Percentiles rank a stretch among this genome's conserved stretches.
Conservation (phyloP, 2,888 invertebrate genomes). For the Watsonalla binaria region DNA sequence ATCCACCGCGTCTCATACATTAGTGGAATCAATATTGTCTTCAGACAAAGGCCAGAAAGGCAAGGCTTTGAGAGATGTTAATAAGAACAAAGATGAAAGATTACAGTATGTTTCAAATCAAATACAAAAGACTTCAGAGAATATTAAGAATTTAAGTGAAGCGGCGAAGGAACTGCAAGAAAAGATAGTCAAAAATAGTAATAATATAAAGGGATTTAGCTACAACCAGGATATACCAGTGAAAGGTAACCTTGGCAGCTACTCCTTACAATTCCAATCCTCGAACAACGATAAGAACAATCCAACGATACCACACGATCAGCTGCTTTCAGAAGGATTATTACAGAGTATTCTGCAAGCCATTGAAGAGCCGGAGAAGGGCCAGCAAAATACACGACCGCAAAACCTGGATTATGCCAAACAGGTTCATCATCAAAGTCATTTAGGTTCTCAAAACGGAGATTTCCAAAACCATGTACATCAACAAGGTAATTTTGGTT, state of each 20-base stretch:
- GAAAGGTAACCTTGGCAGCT: conserved; percentile 80
- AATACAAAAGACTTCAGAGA: conserved; percentile 62
- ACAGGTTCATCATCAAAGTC: conserved; percentile 6
- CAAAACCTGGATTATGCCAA: not conserved
- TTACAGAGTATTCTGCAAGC: conserved; percentile 89
- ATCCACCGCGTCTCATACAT: conserved; percentile 50
- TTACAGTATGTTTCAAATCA: conserved; percentile 55
- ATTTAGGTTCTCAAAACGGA: conserved; percentile 1
- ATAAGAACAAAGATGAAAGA: conserved; percentile 46
- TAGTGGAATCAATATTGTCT: conserved; percentile 46
- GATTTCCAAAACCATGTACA: no score
- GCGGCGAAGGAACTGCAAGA: conserved; percentile 63
- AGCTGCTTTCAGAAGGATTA: conserved; percentile 87
- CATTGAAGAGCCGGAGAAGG: conserved; percentile 82
- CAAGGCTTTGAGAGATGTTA: conserved; percentile 47
- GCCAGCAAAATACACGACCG: conserved; percentile 16
- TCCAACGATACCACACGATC: conserved; percentile 82
- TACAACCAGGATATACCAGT: conserved; percentile 59
- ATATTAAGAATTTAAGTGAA: conserved; percentile 58
- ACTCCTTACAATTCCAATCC: conserved; percentile 87
- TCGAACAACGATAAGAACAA: conserved; percentile 73
- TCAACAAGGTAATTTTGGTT: conserved; percentile 6
- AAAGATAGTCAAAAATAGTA: conserved; percentile 49
- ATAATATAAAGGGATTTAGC: conserved; percentile 41
- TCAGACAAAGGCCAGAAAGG: conserved; percentile 48